These are phyloP conservation scores for Scaptomyza montana DNA, from an alignment of 1,140 invertebrate species.

Conservation along the genomic window DNA sequence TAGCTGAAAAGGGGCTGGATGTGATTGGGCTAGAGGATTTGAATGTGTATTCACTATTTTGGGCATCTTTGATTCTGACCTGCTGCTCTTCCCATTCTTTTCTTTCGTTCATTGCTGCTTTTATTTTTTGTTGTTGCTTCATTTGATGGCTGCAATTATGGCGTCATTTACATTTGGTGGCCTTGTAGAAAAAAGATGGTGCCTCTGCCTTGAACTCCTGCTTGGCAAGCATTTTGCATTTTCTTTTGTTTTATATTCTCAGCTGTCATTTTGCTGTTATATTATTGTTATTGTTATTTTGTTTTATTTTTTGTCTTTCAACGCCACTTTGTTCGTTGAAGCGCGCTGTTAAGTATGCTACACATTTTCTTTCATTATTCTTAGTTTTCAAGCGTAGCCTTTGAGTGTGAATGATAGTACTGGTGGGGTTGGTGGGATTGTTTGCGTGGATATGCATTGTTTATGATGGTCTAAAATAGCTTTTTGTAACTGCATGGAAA, in stretches of 20 bases:
- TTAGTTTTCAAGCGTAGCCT: slow-evolving; percentile 16
- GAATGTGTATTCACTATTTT: neutral
- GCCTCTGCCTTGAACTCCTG: neutral
- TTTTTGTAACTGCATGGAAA: slow-evolving; percentile 1
- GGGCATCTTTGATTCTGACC: slow-evolving; percentile 27
- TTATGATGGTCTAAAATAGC: neutral
- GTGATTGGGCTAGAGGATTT: neutral
- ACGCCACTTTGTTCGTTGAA: slow-evolving; percentile 58
- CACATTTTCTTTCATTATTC: slow-evolving; percentile 55
- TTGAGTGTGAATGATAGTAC: neutral
- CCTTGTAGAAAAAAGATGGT: slow-evolving; percentile 60
- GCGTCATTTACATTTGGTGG: slow-evolving; percentile 76
- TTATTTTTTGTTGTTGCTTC: slow-evolving; percentile 39
- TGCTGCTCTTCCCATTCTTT: slow-evolving; percentile 37
- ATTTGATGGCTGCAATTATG: slow-evolving; percentile 78
- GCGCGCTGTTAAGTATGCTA: slow-evolving; percentile 70
- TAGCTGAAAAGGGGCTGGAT: neutral
- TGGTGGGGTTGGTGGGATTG: neutral
- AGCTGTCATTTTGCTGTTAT: slow-evolving; percentile 7
- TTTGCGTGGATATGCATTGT: neutral
- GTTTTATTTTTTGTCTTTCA: slow-evolving; percentile 66
- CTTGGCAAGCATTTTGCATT: slow-evolving; percentile 38
- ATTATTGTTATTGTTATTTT: slow-evolving; percentile 25
- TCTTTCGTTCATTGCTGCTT: slow-evolving; percentile 8
- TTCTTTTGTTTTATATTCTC: slow-evolving; percentile 35